Percentiles rank a stretch among this genome's conserved stretches.
Evolutionary conservation across 2,113 vertebrate species (phyloP).

Genomic region (Vombatus ursinus): DNA sequence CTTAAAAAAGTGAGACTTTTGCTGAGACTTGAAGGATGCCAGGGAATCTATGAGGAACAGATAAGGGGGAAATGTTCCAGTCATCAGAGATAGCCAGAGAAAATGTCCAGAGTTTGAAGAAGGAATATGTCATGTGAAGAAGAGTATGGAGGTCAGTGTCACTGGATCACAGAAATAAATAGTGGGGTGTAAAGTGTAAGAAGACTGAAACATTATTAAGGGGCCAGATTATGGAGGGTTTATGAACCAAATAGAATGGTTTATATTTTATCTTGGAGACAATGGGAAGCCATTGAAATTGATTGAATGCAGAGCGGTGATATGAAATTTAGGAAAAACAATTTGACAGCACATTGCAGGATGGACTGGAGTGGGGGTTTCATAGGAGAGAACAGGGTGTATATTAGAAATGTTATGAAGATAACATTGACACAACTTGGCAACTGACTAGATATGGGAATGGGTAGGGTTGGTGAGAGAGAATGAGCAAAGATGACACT

Average conservation of each 20-base stretch:
- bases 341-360: not conserved
- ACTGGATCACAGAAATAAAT: not conserved
- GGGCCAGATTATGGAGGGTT: not conserved
- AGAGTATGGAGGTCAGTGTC: not conserved
- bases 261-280: not conserved
- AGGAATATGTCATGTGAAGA: not conserved
- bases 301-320: not conserved
- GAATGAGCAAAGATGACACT: not conserved
- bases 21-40: not conserved
- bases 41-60: not conserved
- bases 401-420: too few species aligned
- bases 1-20: not conserved
- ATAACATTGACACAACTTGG: too few species aligned
- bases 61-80: not conserved
- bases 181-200: not conserved
- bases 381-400: not conserved
- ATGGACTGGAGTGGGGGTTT: not conserved
- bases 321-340: not conserved
- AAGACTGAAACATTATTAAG: not conserved
- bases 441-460: too few species aligned
- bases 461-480: too few species aligned
- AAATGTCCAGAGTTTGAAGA: not conserved
- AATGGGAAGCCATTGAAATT: not conserved
- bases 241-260: not conserved
- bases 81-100: not conserved